Base-by-base conservation (phyloP, 2,113 vertebrate species). In the Lota lota region DNA sequence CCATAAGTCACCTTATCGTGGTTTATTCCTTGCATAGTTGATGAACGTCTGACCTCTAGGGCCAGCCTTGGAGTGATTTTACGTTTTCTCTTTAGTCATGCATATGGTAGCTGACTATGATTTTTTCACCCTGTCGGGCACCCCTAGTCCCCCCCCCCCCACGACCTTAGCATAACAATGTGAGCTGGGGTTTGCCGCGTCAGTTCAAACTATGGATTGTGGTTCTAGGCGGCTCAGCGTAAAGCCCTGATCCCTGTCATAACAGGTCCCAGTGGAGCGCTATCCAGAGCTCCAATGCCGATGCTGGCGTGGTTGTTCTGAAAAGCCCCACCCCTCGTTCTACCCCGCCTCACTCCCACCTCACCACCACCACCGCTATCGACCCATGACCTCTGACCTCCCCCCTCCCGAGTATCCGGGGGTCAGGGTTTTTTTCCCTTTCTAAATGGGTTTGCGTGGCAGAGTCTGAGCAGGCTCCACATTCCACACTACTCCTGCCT, bases 241-340 rank as follows among this genome's bases (percentile, higher is more conserved):
- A 88, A 89, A 89, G 83, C 76, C 80, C 81, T 87, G 84, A 89
- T 88, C 88, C 85, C 85, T 89, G 86, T 89, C 89, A 90, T 89
- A 89, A 89, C 89, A 88, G 85, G 88, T 89, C 89, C 88, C 79
- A 87, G 88, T 90, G 88, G 88, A 88, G 85, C 83, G 88, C 81
- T 88, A 88, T 84, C 88, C 84, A 83, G 85, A 79, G 82, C 83
- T 84, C 83, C 87, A 90, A 88, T 88, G 82, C 83, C 84, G 72
- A 89, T 74, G 81, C 87, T 88, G 88, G 86, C 78, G 79, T 85
- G 84, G 82, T 84, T 72, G 70, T 74, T 47, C 40, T 47, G 40
- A 47, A 47, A 84, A 87, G 77, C 83, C 76, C 88, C 88, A 82
- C 88, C 88, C 81, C 83, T 74, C 78, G 78, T 76, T 84, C 83